Conservation (phyloP, 2,888 invertebrate species). For the Ophion costatus region DNA sequence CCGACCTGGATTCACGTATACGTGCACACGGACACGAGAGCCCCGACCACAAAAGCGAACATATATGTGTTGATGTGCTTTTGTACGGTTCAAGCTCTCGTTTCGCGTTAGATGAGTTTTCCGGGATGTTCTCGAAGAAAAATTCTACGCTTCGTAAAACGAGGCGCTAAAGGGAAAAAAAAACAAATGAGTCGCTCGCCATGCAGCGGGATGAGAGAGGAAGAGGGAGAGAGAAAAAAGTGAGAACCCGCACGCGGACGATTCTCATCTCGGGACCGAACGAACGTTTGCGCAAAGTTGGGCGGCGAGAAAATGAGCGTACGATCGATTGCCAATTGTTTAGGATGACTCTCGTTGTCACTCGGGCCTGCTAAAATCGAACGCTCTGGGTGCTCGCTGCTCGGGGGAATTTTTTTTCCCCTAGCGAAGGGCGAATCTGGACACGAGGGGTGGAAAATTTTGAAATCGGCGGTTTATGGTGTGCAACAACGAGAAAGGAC, state of each 20-base stretch:
- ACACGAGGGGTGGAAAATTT: neutral
- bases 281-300: neutral
- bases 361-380: neutral
- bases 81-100: slow-evolving; percentile 53
- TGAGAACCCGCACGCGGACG: neutral
- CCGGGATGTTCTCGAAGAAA: slow-evolving; percentile 52
- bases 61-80: slow-evolving; percentile 20
- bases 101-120: slow-evolving; percentile 66
- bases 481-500: too few species aligned
- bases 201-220: neutral
- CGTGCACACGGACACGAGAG: neutral
- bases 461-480: neutral
- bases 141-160: slow-evolving; percentile 60
- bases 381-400: neutral
- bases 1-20: neutral
- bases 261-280: neutral
- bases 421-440: neutral
- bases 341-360: neutral
- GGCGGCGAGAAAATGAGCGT: neutral
- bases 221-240: neutral
- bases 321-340: neutral
- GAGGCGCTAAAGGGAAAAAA: slow-evolving; percentile 10
- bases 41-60: neutral
- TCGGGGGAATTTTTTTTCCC: too few species aligned
- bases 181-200: slow-evolving; percentile 30